A percentile compares a stretch with the other conserved stretches of the same genome.
Evolutionary conservation across 2,113 vertebrate genomes (phyloP).

Genomic region (Odontophorus gujanensis): DNA sequence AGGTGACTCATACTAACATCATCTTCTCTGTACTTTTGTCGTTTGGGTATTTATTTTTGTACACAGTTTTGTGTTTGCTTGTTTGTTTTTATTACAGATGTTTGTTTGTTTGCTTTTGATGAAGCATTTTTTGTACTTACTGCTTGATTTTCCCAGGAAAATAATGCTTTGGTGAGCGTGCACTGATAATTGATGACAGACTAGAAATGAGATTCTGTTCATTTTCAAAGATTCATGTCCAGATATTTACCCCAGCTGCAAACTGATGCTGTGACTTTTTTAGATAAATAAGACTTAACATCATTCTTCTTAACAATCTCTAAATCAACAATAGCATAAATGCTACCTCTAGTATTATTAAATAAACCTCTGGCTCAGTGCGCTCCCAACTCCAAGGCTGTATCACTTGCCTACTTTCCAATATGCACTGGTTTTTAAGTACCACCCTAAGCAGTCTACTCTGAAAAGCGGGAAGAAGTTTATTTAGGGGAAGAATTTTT

Average conservation of each 20-base stretch:
- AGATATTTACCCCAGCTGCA: not conserved
- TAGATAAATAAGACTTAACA: not conserved
- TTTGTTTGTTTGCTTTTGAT: not conserved
- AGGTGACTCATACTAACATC: not conserved
- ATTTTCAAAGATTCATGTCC: not conserved
- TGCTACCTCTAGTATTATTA: not conserved
- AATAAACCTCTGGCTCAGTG: not conserved
- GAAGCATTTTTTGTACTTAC: not conserved
- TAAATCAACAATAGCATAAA: accelerated
- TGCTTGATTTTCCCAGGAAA: not conserved
- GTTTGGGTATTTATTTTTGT: not conserved
- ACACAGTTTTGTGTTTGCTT: not conserved
- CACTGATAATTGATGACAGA: not conserved
- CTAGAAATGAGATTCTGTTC: not conserved
- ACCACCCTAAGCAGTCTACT: not conserved
- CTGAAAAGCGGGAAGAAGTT: not conserved
- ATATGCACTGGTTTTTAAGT: not conserved
- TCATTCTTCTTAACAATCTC: not conserved
- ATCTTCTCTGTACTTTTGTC: not conserved
- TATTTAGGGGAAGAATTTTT: not conserved
- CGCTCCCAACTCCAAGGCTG: not conserved
- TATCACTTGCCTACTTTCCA: not conserved
- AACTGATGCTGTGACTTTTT: not conserved
- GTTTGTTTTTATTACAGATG: not conserved
- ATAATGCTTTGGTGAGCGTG: not conserved